phyloP scores from a whole-genome alignment of 2,888 invertebrate species.

The Phengaris alcon region DNA sequence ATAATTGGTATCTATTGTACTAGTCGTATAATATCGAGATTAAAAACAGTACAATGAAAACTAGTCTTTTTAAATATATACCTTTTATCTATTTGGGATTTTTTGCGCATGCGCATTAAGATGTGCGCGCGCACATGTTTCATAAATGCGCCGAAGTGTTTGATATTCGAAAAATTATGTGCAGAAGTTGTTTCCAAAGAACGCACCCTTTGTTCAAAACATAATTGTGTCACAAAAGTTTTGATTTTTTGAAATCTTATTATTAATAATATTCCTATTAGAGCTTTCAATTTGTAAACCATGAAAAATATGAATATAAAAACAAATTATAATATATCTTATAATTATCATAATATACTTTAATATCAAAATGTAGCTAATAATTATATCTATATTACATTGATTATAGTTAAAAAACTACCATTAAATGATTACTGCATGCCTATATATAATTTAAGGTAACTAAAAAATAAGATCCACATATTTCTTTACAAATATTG shows the following conservation, averaged over 20 bases:
- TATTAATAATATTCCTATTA: not conserved
- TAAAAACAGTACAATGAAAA: conserved; percentile 29
- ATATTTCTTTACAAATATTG: not conserved
- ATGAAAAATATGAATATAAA: not conserved
- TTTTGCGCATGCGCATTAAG: no score
- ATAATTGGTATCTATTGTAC: conserved; percentile 28
- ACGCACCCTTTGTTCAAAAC: no score
- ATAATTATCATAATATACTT: not conserved
- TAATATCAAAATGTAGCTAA: not conserved
- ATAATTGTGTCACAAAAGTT: no score
- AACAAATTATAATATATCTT: not conserved
- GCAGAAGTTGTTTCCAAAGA: no score
- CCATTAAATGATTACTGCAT: not conserved
- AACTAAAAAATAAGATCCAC: not conserved
- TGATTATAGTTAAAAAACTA: conserved; percentile 3
- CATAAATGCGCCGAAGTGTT: no score
- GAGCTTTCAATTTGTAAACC: not conserved
- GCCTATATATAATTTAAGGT: not conserved
- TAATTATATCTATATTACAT: not conserved
- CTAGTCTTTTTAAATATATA: conserved; percentile 25
- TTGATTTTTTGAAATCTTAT: no score
- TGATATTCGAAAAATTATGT: no score
- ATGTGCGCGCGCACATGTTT: no score
- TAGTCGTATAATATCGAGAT: conserved; percentile 28
- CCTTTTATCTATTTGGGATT: no score